phyloP scores from a whole-genome alignment of 2,888 invertebrate genomes.

The Athalia cordata region DNA sequence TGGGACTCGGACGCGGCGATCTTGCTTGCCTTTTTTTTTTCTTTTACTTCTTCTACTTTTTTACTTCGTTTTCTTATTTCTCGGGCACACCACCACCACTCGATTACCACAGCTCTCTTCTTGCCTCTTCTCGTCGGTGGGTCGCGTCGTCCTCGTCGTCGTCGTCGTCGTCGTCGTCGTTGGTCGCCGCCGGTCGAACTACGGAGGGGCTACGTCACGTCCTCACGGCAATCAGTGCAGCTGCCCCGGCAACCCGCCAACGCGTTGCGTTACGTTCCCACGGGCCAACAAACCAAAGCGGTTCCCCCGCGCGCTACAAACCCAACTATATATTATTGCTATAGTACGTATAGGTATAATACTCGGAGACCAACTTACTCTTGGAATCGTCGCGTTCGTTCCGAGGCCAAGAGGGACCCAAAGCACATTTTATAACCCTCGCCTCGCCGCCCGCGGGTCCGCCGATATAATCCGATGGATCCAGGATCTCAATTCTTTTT shows the following conservation, averaged over 20 bases:
- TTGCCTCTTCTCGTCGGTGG: background rate
- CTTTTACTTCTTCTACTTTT: conserved; percentile 19
- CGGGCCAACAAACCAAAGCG: conserved; percentile 65
- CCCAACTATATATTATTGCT: too few species aligned
- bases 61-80: conserved; percentile 43
- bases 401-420: too few species aligned
- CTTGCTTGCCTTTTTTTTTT: conserved; percentile 10
- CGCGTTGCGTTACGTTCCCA: conserved; percentile 65
- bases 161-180: background rate
- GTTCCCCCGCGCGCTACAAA: background rate
- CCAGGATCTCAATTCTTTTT: too few species aligned
- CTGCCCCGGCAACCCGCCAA: conserved; percentile 66
- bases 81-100: conserved; percentile 20
- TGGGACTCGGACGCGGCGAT: conserved; percentile 22
- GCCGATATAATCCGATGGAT: too few species aligned
- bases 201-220: conserved; percentile 60
- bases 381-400: too few species aligned
- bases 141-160: background rate
- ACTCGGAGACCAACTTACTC: too few species aligned
- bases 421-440: too few species aligned
- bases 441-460: too few species aligned
- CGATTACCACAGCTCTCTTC: background rate
- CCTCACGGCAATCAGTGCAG: conserved; percentile 70
- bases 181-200: background rate
- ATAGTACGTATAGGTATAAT: too few species aligned